phyloP scores from a whole-genome alignment of 2,113 vertebrate genomes.

The Megatriorchis doriae region DNA sequence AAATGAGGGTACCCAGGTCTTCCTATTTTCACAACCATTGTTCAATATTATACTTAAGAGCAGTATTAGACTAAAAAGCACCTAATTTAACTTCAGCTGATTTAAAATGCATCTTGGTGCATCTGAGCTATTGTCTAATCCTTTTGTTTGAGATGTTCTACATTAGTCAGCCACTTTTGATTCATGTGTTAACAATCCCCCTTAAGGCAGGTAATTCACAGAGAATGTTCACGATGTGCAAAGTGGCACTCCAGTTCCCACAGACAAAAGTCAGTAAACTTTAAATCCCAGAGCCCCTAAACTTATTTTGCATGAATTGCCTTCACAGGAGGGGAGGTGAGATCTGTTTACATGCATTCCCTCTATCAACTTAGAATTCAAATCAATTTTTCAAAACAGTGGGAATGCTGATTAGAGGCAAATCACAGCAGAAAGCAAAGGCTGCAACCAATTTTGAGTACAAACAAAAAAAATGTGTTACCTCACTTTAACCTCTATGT shows the following conservation, averaged over 20 bases:
- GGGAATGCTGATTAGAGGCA: slow-evolving; percentile 1
- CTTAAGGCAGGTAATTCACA: slow-evolving; percentile 39
- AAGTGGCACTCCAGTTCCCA: slow-evolving; percentile 10
- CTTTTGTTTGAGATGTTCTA: slow-evolving; percentile 39
- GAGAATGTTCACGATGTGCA: neutral
- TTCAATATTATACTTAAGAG: neutral
- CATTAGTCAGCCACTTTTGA: slow-evolving; percentile 27
- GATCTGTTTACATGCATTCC: slow-evolving; percentile 3
- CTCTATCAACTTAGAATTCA: neutral
- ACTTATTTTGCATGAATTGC: slow-evolving; percentile 28
- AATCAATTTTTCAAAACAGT: slow-evolving; percentile 17
- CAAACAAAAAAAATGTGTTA: neutral
- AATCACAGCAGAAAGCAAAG: neutral
- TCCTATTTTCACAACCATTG: neutral
- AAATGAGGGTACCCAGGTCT: neutral
- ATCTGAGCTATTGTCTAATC: slow-evolving; percentile 6
- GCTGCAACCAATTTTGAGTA: neutral
- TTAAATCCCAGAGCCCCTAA: slow-evolving; percentile 27
- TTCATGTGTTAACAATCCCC: slow-evolving; percentile 40
- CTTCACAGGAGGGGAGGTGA: neutral
- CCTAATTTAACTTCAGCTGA: slow-evolving; percentile 1
- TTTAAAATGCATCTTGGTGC: neutral
- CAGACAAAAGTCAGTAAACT: slow-evolving; percentile 26
- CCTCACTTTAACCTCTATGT: neutral
- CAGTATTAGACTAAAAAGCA: neutral